Evolutionary conservation across 1,140 invertebrate species (phyloP).

Genomic region (Mercenaria mercenaria): DNA sequence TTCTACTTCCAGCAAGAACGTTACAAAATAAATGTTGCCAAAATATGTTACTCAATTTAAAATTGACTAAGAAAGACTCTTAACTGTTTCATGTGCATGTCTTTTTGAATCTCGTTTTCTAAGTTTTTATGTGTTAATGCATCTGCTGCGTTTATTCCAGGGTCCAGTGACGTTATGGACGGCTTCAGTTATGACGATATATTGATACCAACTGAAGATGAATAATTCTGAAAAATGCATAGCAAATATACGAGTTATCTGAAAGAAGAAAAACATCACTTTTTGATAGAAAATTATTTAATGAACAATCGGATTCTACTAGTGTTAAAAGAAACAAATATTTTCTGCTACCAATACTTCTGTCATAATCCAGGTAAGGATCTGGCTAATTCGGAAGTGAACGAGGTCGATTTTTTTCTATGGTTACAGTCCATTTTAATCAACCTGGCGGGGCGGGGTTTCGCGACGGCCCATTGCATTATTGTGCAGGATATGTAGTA

Average conservation of each 20-base stretch:
- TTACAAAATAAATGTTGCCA: too few relatives aligned
- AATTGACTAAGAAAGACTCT: too few relatives aligned
- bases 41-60: too few relatives aligned
- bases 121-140: conserved; percentile 4
- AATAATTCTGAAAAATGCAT: conserved; percentile 21
- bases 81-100: too few relatives aligned
- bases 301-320: not conserved
- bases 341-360: conserved; percentile 14
- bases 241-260: conserved; percentile 28
- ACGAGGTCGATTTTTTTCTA: not conserved
- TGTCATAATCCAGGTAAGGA: not conserved
- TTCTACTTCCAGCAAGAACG: too few relatives aligned
- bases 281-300: not conserved
- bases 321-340: not conserved
- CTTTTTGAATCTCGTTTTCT: not conserved
- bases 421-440: too few relatives aligned
- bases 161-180: not conserved
- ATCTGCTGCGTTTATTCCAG: conserved; percentile 5
- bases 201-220: not conserved
- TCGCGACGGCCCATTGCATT: too few relatives aligned
- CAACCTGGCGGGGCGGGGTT: too few relatives aligned
- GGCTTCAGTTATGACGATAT: not conserved
- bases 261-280: not conserved
- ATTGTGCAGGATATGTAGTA: too few relatives aligned
- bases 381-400: not conserved